Evolutionary conservation across 2,888 invertebrate species (phyloP).

Genomic region (Drosophila nigricruria): DNA sequence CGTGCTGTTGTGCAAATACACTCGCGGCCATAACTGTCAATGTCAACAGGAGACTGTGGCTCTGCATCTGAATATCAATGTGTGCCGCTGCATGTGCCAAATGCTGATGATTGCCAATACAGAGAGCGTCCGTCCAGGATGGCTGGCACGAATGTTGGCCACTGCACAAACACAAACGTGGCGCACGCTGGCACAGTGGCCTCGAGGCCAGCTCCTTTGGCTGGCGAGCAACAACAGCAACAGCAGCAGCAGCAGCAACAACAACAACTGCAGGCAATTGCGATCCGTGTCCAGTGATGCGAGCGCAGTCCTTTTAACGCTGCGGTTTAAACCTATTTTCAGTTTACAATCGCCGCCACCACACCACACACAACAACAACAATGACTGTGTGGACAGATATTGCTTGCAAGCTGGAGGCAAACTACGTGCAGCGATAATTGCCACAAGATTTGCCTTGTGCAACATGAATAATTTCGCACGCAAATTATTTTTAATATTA

Average conservation of each 20-base stretch:
- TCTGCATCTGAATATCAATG: constrained; percentile 18
- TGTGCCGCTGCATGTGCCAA: constrained; percentile 41
- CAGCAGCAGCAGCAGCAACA: neutral
- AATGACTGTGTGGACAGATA: constrained; percentile 21
- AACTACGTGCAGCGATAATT: constrained; percentile 69
- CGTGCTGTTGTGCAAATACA: constrained; percentile 59
- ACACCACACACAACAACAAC: constrained; percentile 19
- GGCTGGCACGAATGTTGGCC: constrained; percentile 22
- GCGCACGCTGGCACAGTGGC: constrained; percentile 15
- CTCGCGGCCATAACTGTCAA: constrained; percentile 76
- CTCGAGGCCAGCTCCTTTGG: constrained; percentile 27
- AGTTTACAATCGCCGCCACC: constrained; percentile 70
- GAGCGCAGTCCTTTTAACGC: constrained; percentile 71
- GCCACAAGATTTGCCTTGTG: constrained; percentile 76
- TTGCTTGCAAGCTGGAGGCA: constrained; percentile 48
- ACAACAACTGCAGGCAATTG: constrained; percentile 27
- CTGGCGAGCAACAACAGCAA: neutral
- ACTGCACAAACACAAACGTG: constrained; percentile 23
- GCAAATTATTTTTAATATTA: constrained; percentile 78
- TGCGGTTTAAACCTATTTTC: constrained; percentile 77
- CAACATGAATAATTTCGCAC: constrained; percentile 77
- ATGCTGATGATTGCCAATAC: constrained; percentile 58
- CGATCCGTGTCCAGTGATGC: constrained; percentile 52
- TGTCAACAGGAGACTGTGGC: constrained; percentile 60
- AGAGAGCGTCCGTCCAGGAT: constrained; percentile 50